Evolutionary conservation across 1,140 invertebrate genomes (phyloP).

Genomic region (Diachasma alloeum): DNA sequence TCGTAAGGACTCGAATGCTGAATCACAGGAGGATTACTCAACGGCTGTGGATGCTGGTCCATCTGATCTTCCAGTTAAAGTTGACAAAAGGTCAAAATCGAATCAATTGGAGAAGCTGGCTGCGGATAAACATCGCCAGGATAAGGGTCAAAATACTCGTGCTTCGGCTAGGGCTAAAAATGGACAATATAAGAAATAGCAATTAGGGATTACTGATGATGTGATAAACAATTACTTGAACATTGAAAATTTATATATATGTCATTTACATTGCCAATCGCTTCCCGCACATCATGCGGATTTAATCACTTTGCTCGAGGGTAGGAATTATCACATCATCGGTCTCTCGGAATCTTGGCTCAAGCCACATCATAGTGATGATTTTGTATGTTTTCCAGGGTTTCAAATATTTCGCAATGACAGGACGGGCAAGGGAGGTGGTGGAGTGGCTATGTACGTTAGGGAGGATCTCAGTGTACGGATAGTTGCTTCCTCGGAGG

Average conservation of each 20-base stretch:
- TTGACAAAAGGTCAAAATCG: too few relatives aligned
- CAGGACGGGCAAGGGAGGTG: not conserved
- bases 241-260: not conserved
- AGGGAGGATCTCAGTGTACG: not conserved
- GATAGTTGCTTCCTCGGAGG: not conserved
- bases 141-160: too few relatives aligned
- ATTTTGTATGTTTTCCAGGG: not conserved
- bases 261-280: slow-evolving; percentile 13
- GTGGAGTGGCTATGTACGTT: slow-evolving; percentile 11
- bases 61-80: too few relatives aligned
- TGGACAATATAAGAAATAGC: not conserved
- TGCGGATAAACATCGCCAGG: too few relatives aligned
- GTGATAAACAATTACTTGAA: not conserved
- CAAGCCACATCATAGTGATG: not conserved
- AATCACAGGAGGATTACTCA: too few relatives aligned
- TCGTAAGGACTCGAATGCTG: too few relatives aligned
- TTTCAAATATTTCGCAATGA: slow-evolving; percentile 15
- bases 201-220: not conserved
- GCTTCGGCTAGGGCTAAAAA: not conserved
- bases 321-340: not conserved
- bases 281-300: not conserved
- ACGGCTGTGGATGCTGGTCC: too few relatives aligned
- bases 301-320: not conserved
- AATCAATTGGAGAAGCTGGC: too few relatives aligned
- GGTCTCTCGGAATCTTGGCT: slow-evolving; percentile 15